Conservation (phyloP, 2,113 vertebrate species). For the Ivindomyrus marchei region DNA sequence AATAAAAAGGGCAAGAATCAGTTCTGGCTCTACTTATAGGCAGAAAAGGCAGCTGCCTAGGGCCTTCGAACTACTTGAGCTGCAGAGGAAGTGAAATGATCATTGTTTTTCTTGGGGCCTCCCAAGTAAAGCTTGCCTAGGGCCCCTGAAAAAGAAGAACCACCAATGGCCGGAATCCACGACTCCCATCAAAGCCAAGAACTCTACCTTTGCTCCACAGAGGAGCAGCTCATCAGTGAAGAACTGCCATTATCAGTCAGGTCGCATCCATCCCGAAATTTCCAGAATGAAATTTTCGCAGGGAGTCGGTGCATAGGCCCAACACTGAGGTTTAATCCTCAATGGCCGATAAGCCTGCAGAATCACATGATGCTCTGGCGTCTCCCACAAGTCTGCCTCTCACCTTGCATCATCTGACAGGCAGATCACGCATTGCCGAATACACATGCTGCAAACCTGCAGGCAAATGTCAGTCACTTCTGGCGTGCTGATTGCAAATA, state of each 20-base stretch:
- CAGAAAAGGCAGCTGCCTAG: neutral
- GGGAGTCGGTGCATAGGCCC: neutral
- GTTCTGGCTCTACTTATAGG: neutral
- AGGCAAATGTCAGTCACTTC: neutral
- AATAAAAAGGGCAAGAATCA: neutral
- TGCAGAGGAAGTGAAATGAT: neutral
- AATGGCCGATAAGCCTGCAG: neutral
- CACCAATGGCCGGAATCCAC: neutral
- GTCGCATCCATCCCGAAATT: neutral
- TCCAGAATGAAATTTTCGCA: neutral
- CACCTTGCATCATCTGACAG: neutral
- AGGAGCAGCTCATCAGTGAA: neutral
- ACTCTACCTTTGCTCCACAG: neutral
- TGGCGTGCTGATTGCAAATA: neutral
- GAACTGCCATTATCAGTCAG: neutral
- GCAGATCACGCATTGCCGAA: neutral
- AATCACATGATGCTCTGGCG: no score
- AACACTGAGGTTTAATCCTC: neutral
- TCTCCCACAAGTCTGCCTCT: neutral
- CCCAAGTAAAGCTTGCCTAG: neutral
- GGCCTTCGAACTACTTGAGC: neutral
- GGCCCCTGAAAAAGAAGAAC: neutral
- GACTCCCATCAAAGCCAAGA: neutral
- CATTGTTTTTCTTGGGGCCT: neutral
- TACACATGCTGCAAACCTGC: neutral